Percentiles rank a stretch among this genome's conserved stretches.
Conservation (phyloP, 2,113 vertebrate species). For the Brachypteracias leptosomus region DNA sequence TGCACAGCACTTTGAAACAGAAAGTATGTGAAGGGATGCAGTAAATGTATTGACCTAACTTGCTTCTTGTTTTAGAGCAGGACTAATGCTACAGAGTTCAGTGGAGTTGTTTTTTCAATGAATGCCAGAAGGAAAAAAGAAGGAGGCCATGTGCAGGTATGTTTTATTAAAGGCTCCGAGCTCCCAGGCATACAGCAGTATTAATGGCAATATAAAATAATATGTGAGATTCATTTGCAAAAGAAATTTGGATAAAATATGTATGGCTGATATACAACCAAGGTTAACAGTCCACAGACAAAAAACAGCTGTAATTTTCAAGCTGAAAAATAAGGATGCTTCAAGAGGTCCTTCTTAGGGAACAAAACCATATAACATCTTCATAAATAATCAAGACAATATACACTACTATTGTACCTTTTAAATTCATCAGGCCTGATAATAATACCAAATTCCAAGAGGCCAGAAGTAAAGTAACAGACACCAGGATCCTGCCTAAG, state of each 20-base stretch:
- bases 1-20: background rate
- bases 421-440: background rate
- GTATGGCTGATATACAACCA: background rate
- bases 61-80: background rate
- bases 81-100: background rate
- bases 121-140: background rate
- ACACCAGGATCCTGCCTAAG: background rate
- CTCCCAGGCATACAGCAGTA: background rate
- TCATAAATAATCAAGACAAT: background rate
- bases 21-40: background rate
- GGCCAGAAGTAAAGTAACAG: background rate
- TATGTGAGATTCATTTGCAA: background rate
- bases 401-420: background rate
- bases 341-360: background rate
- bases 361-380: background rate
- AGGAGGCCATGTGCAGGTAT: constrained; percentile 9
- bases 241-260: background rate
- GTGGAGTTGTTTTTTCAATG: background rate
- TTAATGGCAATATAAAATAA: background rate
- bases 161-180: constrained; percentile 33
- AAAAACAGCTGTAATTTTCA: background rate
- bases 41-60: background rate
- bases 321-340: background rate
- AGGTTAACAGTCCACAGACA: background rate
- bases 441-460: background rate